Conservation (phyloP, 2,113 vertebrate species). For the Pavo muticus region DNA sequence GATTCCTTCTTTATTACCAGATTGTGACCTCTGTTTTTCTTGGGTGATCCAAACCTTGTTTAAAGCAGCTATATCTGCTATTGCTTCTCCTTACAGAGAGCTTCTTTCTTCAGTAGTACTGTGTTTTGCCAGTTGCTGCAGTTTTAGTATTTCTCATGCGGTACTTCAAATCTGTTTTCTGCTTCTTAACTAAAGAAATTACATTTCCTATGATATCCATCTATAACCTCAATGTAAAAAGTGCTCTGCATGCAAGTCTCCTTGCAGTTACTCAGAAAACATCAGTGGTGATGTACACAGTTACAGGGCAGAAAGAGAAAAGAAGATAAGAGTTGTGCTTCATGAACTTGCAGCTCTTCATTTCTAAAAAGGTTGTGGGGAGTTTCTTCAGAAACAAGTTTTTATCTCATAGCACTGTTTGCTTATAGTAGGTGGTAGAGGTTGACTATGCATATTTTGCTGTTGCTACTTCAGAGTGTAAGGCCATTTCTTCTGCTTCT, state of each 20-base stretch:
- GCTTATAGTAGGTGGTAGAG: background rate
- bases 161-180: background rate
- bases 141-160: background rate
- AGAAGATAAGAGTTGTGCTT: background rate
- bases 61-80: too few relatives aligned
- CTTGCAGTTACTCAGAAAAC: background rate
- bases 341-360: fast-evolving
- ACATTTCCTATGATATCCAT: background rate
- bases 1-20: too few relatives aligned
- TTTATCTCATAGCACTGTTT: background rate
- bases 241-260: background rate
- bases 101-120: background rate
- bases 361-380: background rate
- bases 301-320: background rate
- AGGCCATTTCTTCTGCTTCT: background rate
- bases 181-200: background rate
- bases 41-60: too few relatives aligned
- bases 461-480: background rate
- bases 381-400: background rate
- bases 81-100: background rate
- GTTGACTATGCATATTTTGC: background rate
- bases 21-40: too few relatives aligned
- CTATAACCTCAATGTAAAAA: background rate
- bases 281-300: background rate
- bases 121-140: background rate